Evolutionary conservation across 2,113 vertebrate species (phyloP).

Genomic region (Euleptes europaea): DNA sequence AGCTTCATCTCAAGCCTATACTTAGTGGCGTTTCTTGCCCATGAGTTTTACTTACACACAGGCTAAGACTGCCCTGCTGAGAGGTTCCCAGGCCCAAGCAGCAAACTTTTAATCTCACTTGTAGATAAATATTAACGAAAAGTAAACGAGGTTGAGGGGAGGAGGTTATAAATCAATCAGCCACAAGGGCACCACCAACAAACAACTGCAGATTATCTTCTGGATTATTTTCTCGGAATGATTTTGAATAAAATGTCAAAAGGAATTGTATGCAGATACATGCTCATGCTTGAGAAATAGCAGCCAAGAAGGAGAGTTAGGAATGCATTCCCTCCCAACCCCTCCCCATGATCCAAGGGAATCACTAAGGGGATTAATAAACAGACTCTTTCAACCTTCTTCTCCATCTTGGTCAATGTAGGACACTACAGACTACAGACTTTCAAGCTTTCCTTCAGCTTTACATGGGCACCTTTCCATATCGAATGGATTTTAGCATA

Average conservation of each 20-base stretch:
- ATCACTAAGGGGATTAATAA: too few relatives aligned
- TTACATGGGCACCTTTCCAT: too few relatives aligned
- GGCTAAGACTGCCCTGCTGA: slow-evolving; percentile 13
- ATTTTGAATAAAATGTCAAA: not conserved
- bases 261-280: not conserved
- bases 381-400: not conserved
- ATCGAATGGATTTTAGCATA: too few relatives aligned
- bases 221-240: slow-evolving; percentile 76
- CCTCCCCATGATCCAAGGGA: not conserved
- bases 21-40: not conserved
- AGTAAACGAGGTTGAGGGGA: slow-evolving; percentile 73
- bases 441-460: too few relatives aligned
- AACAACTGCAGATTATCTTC: slow-evolving; percentile 68
- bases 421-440: too few relatives aligned
- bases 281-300: not conserved
- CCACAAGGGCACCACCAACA: slow-evolving; percentile 83
- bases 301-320: too few relatives aligned
- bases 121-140: slow-evolving; percentile 90
- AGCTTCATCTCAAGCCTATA: too few relatives aligned
- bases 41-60: not conserved
- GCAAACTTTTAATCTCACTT: slow-evolving; percentile 61
- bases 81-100: not conserved
- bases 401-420: not conserved
- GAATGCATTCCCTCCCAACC: too few relatives aligned
- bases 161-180: slow-evolving; percentile 84